phyloP scores from a whole-genome alignment of 2,797 vertebrate species.

The Tinamus major region DNA sequence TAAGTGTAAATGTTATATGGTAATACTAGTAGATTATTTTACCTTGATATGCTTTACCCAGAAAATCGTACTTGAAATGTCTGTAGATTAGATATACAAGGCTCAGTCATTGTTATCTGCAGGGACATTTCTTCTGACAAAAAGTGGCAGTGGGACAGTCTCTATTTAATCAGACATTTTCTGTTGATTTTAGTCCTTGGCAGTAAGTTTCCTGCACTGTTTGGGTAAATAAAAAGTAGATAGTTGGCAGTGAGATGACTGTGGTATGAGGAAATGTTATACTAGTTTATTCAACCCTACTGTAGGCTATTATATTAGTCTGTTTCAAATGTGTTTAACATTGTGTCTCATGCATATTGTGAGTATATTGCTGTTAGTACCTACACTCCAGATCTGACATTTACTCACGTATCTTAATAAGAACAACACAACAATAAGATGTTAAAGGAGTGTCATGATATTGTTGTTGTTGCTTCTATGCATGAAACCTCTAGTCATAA shows the following conservation, averaged over 20 bases:
- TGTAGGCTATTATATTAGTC: background rate
- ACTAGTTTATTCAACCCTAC: background rate
- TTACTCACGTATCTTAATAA: background rate
- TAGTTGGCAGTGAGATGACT: background rate
- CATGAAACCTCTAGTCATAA: background rate
- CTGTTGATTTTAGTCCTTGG: background rate
- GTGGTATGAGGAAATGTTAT: background rate
- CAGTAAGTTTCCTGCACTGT: background rate
- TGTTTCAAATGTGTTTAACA: background rate
- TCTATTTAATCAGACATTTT: background rate
- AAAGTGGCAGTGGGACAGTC: background rate
- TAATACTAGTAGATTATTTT: background rate
- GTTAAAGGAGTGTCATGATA: background rate
- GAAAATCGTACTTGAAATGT: background rate
- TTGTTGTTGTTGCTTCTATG: background rate
- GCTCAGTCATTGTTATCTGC: background rate
- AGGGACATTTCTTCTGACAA: background rate
- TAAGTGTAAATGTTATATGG: background rate
- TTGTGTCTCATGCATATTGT: background rate
- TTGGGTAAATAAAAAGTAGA: background rate
- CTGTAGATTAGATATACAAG: background rate
- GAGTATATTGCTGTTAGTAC: background rate
- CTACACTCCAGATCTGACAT: background rate
- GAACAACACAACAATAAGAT: background rate
- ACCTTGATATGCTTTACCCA: background rate